phyloP scores from a whole-genome alignment of 1,140 invertebrate genomes.

The Pachyrhynchus sulphureomaculatus region DNA sequence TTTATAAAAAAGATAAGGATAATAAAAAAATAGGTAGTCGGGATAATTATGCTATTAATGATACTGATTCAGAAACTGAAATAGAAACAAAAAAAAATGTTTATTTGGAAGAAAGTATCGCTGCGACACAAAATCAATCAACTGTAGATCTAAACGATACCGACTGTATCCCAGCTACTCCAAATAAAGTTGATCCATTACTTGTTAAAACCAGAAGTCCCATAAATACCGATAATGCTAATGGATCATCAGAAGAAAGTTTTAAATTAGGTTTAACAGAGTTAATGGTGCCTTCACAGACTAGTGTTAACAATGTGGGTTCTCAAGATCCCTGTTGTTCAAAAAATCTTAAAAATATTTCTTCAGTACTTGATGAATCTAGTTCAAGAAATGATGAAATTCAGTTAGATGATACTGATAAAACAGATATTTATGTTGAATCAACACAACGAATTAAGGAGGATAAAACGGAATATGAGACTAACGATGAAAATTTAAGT shows the following conservation, averaged over 20 bases:
- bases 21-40: not conserved
- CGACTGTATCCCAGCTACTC: conserved; percentile 34
- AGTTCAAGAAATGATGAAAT: not conserved
- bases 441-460: too few species aligned
- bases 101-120: conserved; percentile 12
- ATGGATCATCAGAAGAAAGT: conserved; percentile 23
- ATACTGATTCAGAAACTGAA: conserved; percentile 22
- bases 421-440: too few species aligned
- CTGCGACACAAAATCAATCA: conserved; percentile 15
- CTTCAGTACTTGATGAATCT: not conserved
- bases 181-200: conserved; percentile 20
- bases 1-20: not conserved
- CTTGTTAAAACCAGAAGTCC: not conserved
- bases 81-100: conserved; percentile 1
- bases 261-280: conserved; percentile 37
- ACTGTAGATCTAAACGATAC: conserved; percentile 26
- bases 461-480: too few species aligned
- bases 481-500: too few species aligned
- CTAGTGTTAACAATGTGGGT: not conserved
- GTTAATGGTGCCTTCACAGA: conserved; percentile 22
- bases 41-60: not conserved
- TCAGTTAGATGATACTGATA: conserved; percentile 1
- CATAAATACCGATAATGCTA: conserved; percentile 9
- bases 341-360: not conserved
- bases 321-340: not conserved